Conservation (phyloP, 2,113 vertebrate genomes). For the Myotis yumanensis region DNA sequence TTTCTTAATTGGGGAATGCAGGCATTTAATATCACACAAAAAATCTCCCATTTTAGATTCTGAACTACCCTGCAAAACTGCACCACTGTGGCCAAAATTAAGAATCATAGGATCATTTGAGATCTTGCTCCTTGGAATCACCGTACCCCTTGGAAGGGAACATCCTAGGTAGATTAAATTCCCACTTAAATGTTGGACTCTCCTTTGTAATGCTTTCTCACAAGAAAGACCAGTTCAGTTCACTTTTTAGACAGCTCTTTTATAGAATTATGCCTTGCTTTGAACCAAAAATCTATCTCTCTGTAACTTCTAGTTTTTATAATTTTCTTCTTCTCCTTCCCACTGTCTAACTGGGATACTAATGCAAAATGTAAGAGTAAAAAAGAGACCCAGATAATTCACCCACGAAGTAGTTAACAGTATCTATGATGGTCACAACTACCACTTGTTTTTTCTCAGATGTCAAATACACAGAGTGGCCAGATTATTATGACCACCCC, state of each 20-base stretch:
- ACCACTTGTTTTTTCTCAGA: not conserved
- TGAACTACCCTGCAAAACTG: not conserved
- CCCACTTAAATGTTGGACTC: not conserved
- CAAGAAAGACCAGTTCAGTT: not conserved
- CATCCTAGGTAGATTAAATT: not conserved
- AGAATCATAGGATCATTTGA: not conserved
- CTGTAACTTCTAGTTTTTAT: constrained; percentile 1
- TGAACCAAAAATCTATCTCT: not conserved
- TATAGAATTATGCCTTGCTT: constrained; percentile 33
- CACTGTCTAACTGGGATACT: not conserved
- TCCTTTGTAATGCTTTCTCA: constrained; percentile 45
- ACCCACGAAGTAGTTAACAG: not conserved
- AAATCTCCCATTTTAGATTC: not conserved
- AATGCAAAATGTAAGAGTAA: not conserved
- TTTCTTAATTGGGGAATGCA: not conserved
- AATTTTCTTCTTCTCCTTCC: constrained; percentile 14
- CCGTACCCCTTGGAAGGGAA: not conserved
- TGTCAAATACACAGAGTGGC: not conserved
- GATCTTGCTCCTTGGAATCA: not conserved
- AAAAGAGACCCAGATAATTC: not conserved
- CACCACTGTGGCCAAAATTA: constrained; percentile 2
- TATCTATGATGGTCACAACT: not conserved
- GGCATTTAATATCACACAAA: not conserved
- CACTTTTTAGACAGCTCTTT: not conserved
- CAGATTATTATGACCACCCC: no score